Evolutionary conservation across 2,888 invertebrate species (phyloP).

Genomic region (Platycheirus rosarum): DNA sequence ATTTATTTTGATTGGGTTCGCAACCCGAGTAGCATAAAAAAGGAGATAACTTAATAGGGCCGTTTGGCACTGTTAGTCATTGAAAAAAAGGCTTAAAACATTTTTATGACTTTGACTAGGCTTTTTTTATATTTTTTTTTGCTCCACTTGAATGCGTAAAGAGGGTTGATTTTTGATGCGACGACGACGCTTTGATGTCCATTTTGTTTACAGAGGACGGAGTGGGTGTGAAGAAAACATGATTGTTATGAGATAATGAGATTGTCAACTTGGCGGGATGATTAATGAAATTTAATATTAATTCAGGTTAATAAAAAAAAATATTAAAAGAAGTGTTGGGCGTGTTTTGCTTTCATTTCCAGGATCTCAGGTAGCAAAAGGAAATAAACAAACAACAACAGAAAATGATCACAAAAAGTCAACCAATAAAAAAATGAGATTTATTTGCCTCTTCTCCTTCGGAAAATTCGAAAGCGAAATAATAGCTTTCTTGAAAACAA

Average conservation of each 20-base stretch:
- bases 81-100: constrained; percentile 22
- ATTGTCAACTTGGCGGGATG: constrained; percentile 37
- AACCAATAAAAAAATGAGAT: neutral
- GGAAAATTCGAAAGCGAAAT: neutral
- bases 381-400: neutral
- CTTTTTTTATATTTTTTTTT: constrained; percentile 12
- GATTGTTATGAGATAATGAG: constrained; percentile 41
- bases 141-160: neutral
- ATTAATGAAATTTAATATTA: constrained; percentile 39
- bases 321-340: no score
- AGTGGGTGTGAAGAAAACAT: neutral
- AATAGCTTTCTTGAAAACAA: constrained; percentile 18
- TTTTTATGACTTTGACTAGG: constrained; percentile 31
- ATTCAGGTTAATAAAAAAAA: constrained; percentile 39
- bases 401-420: neutral
- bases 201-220: neutral
- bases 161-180: constrained; percentile 17
- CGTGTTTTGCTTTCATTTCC: neutral
- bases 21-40: constrained; percentile 57
- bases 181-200: constrained; percentile 2
- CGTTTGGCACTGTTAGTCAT: constrained; percentile 42
- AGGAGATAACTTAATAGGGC: constrained; percentile 53
- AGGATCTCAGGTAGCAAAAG: neutral
- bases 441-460: neutral
- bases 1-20: constrained; percentile 62